A percentile compares a stretch with the other conserved stretches of the same genome.
Conservation (phyloP, 2,888 invertebrate species). For the Pseudoips prasinana region DNA sequence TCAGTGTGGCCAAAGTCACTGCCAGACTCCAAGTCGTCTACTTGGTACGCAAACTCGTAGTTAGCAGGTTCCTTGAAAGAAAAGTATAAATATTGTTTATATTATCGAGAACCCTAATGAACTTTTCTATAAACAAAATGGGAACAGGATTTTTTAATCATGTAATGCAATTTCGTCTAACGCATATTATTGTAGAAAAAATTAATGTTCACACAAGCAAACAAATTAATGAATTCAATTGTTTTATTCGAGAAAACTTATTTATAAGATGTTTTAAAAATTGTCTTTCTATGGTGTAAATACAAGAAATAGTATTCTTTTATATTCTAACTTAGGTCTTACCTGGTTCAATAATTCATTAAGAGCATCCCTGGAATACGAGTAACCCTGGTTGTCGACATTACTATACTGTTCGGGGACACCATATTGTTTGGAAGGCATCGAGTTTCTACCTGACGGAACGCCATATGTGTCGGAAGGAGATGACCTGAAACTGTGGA, state of each 20-base stretch:
- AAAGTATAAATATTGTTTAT: too few relatives aligned
- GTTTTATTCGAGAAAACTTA: too few relatives aligned
- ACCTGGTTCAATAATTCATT: conserved; percentile 62
- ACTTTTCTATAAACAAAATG: too few relatives aligned
- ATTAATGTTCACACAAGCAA: too few relatives aligned
- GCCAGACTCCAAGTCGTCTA: conserved; percentile 83
- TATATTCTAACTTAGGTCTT: not conserved
- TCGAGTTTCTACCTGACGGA: conserved; percentile 48
- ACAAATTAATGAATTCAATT: too few relatives aligned
- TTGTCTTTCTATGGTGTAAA: too few relatives aligned
- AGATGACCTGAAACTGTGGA: conserved; percentile 41
- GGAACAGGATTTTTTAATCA: too few relatives aligned
- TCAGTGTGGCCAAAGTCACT: conserved; percentile 85
- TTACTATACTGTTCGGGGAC: conserved; percentile 75
- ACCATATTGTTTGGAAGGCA: conserved; percentile 68
- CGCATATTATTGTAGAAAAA: too few relatives aligned
- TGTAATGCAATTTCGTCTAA: too few relatives aligned
- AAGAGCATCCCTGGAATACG: conserved; percentile 51
- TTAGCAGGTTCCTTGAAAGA: conserved; percentile 86
- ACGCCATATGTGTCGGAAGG: conserved; percentile 55
- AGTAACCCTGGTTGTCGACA: conserved; percentile 52
- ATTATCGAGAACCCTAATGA: too few relatives aligned
- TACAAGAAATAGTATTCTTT: too few relatives aligned
- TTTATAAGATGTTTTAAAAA: too few relatives aligned
- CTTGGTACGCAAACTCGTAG: conserved; percentile 86